Conservation (phyloP, 1,140 invertebrate genomes). For the Drosophila nikananu region DNA sequence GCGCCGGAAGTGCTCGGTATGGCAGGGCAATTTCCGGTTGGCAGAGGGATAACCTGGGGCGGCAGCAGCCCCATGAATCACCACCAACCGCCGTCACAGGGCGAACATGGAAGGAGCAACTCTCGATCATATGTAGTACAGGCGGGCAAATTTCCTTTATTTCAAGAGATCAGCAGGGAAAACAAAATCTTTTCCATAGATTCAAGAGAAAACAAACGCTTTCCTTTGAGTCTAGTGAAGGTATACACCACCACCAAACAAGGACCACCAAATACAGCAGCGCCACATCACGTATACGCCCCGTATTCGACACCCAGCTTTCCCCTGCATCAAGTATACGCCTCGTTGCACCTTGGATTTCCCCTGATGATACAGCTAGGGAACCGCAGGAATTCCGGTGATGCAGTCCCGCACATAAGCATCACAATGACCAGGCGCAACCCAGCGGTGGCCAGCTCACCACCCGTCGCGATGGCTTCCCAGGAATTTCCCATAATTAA, state of each 20-base stretch:
- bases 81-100: not conserved
- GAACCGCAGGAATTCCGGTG: slow-evolving; percentile 14
- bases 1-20: slow-evolving; percentile 56
- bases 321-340: slow-evolving; percentile 33
- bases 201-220: not conserved
- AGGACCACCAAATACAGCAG: not conserved
- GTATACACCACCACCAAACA: not conserved
- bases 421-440: slow-evolving; percentile 38
- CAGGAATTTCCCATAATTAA: slow-evolving; percentile 76
- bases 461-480: slow-evolving; percentile 1
- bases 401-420: slow-evolving; percentile 18
- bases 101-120: not conserved
- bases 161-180: not conserved
- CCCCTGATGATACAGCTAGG: slow-evolving; percentile 24
- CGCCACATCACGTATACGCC: slow-evolving; percentile 28
- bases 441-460: slow-evolving; percentile 16
- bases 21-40: slow-evolving; percentile 53
- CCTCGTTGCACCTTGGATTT: slow-evolving; percentile 16
- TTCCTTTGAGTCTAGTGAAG: slow-evolving; percentile 14
- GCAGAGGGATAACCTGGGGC: slow-evolving; percentile 9
- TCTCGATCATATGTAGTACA: not conserved
- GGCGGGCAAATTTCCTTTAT: slow-evolving; percentile 17
- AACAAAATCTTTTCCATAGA: not conserved
- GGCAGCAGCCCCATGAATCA: slow-evolving; percentile 18
- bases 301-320: not conserved